Conservation (phyloP, 2,113 vertebrate genomes). For the Puffinus mauretanicus region DNA sequence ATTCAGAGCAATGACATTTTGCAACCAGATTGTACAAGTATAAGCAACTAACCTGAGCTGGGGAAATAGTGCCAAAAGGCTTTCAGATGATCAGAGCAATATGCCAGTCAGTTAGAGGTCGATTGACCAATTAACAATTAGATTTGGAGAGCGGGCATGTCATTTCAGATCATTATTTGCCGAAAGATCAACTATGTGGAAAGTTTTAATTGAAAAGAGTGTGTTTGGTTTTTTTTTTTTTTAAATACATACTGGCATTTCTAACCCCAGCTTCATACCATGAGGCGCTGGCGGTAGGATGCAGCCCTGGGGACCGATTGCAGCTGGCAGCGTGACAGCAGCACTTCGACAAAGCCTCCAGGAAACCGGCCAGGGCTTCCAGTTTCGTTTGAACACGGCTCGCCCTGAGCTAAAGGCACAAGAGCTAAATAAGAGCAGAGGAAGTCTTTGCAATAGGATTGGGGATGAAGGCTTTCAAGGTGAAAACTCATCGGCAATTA, state of each 20-base stretch:
- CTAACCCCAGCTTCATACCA: neutral
- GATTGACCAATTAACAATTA: conserved; percentile 54
- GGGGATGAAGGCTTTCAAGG: neutral
- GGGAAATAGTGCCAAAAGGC: neutral
- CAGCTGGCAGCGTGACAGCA: conserved; percentile 20
- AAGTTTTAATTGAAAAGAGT: conserved; percentile 7
- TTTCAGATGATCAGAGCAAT: conserved; percentile 47
- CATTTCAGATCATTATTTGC: conserved; percentile 21
- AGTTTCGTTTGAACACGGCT: neutral
- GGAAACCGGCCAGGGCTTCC: neutral
- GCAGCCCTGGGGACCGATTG: neutral
- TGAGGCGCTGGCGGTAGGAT: neutral
- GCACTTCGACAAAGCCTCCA: neutral
- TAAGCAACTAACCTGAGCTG: conserved; percentile 5
- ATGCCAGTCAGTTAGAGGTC: conserved; percentile 46
- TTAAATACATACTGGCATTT: neutral
- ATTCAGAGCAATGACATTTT: conserved; percentile 52
- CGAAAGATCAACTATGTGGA: conserved; percentile 19
- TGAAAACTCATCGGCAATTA: neutral
- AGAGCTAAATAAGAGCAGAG: neutral
- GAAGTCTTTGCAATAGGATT: neutral
- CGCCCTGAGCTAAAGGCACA: neutral
- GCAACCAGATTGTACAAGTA: conserved; percentile 40
- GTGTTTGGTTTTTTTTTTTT: neutral
- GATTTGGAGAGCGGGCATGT: neutral